A percentile compares a stretch with the other conserved stretches of the same genome.
These are phyloP conservation scores for Aporophyla nigra DNA, from an alignment of 2,888 invertebrate species.

Conservation along the genomic window DNA sequence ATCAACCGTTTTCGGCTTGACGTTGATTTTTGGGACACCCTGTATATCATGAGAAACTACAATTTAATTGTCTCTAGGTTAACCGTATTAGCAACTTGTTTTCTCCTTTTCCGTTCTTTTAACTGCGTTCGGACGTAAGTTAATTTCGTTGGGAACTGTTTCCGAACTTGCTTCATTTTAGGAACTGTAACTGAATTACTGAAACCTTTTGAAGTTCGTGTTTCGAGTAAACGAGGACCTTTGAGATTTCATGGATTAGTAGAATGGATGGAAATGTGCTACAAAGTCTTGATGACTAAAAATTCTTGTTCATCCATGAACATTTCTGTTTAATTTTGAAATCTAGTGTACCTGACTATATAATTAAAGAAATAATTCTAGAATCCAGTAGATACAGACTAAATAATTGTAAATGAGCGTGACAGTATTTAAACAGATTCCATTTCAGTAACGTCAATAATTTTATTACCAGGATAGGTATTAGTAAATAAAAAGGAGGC, in stretches of 20 bases:
- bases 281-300: neutral
- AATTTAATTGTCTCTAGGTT: neutral
- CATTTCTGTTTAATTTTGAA: neutral
- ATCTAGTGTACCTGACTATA: neutral
- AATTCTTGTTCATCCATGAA: neutral
- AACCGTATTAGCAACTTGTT: conserved; percentile 29
- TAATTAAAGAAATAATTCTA: too few species aligned
- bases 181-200: conserved; percentile 49
- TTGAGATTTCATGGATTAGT: conserved; percentile 24
- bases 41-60: neutral
- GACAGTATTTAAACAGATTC: neutral
- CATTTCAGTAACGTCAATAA: neutral
- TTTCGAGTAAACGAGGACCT: conserved; percentile 25
- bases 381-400: neutral
- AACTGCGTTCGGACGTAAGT: conserved; percentile 43
- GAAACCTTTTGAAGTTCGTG: conserved; percentile 37
- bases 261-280: conserved; percentile 1
- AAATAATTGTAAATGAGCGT: neutral
- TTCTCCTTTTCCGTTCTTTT: conserved; percentile 21
- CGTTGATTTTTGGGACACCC: too few species aligned
- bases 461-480: too few species aligned
- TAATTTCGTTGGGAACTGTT: conserved; percentile 51
- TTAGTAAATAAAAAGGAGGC: neutral
- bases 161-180: conserved; percentile 43
- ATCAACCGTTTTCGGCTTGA: too few species aligned